A percentile compares a stretch with the other conserved stretches of the same genome.
These are phyloP conservation scores for Propithecus coquereli DNA, from an alignment of 2,113 vertebrate genomes.

Conservation along the genomic window DNA sequence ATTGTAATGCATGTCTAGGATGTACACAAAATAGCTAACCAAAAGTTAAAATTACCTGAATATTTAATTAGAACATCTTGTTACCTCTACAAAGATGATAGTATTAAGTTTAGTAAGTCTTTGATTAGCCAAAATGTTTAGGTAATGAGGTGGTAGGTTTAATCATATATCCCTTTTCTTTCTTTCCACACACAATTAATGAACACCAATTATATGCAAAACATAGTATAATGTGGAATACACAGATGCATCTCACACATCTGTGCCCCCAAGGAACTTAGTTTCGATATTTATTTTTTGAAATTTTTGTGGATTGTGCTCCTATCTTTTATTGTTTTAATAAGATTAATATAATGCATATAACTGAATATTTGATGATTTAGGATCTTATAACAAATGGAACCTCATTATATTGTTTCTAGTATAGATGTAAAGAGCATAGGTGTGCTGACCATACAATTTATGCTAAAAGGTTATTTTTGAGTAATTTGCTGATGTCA, in stretches of 20 bases:
- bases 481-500: slow-evolving; percentile 55
- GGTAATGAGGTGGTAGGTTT: not conserved
- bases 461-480: slow-evolving; percentile 63
- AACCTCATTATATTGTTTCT: slow-evolving; percentile 49
- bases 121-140: slow-evolving; percentile 34
- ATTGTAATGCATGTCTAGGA: not conserved
- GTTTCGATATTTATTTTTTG: slow-evolving; percentile 23
- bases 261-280: not conserved
- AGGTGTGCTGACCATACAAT: slow-evolving; percentile 45
- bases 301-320: slow-evolving; percentile 44
- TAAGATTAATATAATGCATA: slow-evolving; percentile 34
- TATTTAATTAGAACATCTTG: slow-evolving; percentile 5
- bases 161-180: slow-evolving; percentile 17
- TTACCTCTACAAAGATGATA: slow-evolving; percentile 22
- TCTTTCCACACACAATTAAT: not conserved
- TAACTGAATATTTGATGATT: slow-evolving; percentile 37
- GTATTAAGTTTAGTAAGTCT: slow-evolving; percentile 40
- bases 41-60: slow-evolving; percentile 40
- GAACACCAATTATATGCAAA: not conserved
- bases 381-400: not conserved
- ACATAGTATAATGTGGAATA: not conserved
- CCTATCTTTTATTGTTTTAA: slow-evolving; percentile 25
- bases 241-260: not conserved
- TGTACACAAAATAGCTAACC: not conserved
- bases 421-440: not conserved